Percentiles rank a stretch among this genome's conserved stretches.
Evolutionary conservation across 2,888 invertebrate genomes (phyloP).

Genomic region (Norana najaformis): DNA sequence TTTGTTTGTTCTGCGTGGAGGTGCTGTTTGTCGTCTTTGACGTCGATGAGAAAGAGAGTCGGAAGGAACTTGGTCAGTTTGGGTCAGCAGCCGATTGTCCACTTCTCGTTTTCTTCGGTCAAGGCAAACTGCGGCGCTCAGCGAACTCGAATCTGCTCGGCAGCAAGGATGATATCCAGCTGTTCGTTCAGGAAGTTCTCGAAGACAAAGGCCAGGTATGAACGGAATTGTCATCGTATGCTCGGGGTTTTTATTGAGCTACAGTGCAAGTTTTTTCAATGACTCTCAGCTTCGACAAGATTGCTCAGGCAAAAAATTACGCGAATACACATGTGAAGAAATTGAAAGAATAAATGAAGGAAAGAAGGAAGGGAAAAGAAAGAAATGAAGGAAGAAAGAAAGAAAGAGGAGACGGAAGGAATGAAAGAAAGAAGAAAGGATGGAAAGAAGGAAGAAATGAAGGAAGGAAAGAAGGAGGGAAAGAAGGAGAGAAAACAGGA

Average conservation of each 20-base stretch:
- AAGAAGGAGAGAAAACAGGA: neutral
- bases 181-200: neutral
- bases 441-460: neutral
- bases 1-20: neutral
- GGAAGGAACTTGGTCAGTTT: neutral
- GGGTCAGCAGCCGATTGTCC: neutral
- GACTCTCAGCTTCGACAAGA: neutral
- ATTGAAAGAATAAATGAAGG: too few species aligned
- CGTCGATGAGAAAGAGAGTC: neutral
- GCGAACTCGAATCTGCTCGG: neutral
- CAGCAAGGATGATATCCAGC: neutral
- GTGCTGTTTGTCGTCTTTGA: neutral
- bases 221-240: neutral
- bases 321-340: too few species aligned
- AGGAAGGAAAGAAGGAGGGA: neutral
- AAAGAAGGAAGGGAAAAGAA: neutral
- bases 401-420: neutral
- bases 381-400: neutral
- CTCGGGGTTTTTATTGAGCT: too few species aligned
- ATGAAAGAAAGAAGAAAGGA: neutral
- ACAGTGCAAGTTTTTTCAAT: too few species aligned
- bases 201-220: neutral
- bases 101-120: conserved; percentile 1
- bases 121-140: neutral
- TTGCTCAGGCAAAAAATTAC: too few species aligned